Conservation (phyloP, 2,797 vertebrate genomes). For the Vespertilio murinus region DNA sequence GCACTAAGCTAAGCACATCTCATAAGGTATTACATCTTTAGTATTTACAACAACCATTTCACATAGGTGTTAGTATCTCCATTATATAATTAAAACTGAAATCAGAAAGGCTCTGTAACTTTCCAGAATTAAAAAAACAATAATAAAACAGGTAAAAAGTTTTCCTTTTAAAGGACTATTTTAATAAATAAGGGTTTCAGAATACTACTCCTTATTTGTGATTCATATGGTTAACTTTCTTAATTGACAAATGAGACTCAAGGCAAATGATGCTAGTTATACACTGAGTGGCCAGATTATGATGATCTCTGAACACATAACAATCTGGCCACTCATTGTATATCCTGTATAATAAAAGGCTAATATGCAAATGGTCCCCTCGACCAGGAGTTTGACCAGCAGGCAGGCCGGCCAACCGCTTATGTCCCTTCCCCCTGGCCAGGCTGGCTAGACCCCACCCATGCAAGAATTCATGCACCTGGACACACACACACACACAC, state of each 20-base stretch:
- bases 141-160: background rate
- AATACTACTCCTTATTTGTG: background rate
- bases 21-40: slow-evolving; percentile 3
- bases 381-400: too few relatives aligned
- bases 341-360: too few relatives aligned
- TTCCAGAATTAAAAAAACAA: background rate
- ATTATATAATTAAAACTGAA: background rate
- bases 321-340: too few relatives aligned
- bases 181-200: background rate
- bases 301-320: too few relatives aligned
- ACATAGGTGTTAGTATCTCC: background rate
- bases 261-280: background rate
- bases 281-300: too few relatives aligned
- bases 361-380: too few relatives aligned
- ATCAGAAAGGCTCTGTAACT: background rate
- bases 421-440: too few relatives aligned
- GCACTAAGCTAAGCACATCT: background rate
- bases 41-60: background rate
- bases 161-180: background rate
- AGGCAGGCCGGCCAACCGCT: too few relatives aligned
- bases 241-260: background rate
- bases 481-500: too few relatives aligned
- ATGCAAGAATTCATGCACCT: too few relatives aligned
- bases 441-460: too few relatives aligned
- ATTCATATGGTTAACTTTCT: background rate